Evolutionary conservation across 1,140 invertebrate genomes (phyloP), one percentile per base, ranked within the genome.

Genomic region (Leptinotarsa lineolata): DNA sequence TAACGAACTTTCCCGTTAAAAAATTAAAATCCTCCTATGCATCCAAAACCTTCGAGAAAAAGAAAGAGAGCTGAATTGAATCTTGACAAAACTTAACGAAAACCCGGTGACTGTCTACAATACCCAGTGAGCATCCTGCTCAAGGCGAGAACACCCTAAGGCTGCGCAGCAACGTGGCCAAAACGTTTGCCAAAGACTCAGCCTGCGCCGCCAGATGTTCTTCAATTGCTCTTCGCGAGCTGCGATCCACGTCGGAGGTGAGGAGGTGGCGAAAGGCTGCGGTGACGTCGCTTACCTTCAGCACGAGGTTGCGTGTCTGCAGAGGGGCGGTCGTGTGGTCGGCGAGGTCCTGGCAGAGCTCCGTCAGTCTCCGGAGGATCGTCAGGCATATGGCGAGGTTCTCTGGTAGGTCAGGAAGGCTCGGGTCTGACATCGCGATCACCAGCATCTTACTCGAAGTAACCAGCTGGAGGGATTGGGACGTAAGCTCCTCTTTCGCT

Each of bases 391-490:
- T 88, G 0, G 90, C 89, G 2, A 94, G 84, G 74, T 92, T 91
- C 24, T 89, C 86, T 4, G 88, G 85, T 30, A 89, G 84, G 64
- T 89, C 84, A 20, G 91, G 85, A 64, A 88, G 79, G 4, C 87
- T 87, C 18, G 84, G 81, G 70, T 91, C 88, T 0, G 92, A 93
- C 80, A 94, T 90, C 64, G 91, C 90, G 63, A 93, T 92, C 15
- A 96, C 94, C 74, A 97, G 87, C 54, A 92, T 86, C 77, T 96
- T 94, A 11, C 93, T 94, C 30, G 93, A 91, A 0, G 92, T 93
- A 48, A 96, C 94, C 78, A 96, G 89, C 12, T 92, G 90, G 67
- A 94, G 87, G 0, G 93, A 92, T 83, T 94, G 92, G 44, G 89
- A 87, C 0, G 92, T 92, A n/a, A 96, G 84, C 77, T 92, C 89